A percentile compares a stretch with the other conserved stretches of the same genome.
phyloP scores from a whole-genome alignment of 2,888 invertebrate genomes.

The Caenorhabditis sp. region DNA sequence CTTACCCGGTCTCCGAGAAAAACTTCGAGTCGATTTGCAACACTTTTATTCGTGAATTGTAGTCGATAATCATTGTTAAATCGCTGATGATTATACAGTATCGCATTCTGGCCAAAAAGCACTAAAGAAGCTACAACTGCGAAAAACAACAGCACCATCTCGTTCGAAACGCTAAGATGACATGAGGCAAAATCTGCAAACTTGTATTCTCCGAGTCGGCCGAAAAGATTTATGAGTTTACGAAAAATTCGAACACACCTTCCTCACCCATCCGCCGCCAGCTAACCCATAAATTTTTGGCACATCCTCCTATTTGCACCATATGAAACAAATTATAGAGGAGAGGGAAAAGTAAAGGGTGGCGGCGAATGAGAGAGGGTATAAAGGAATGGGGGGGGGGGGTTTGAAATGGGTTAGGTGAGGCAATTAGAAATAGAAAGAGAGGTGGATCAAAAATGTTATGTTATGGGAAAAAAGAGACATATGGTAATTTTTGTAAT shows the following conservation, averaged over 20 bases:
- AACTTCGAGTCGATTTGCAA: slow-evolving; percentile 31
- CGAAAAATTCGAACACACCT: not conserved
- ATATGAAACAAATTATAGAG: not conserved
- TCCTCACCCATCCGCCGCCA: not conserved
- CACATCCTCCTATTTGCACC: not conserved
- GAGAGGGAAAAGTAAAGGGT: too few species aligned
- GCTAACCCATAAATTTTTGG: not conserved
- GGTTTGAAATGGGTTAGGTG: not conserved
- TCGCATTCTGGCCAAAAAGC: not conserved
- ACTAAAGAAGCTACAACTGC: not conserved
- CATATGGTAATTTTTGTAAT: not conserved
- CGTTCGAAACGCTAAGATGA: not conserved
- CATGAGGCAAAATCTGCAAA: slow-evolving; percentile 9
- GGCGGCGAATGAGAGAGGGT: not conserved
- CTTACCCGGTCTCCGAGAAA: slow-evolving; percentile 43
- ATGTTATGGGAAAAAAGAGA: not conserved
- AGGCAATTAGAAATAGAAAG: not conserved
- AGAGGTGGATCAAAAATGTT: not conserved
- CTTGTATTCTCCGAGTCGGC: slow-evolving; percentile 9
- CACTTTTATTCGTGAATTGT: slow-evolving; percentile 30
- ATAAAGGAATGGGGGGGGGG: not conserved
- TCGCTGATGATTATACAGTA: not conserved
- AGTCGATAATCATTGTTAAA: not conserved
- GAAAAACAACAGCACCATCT: not conserved
- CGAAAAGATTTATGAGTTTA: slow-evolving; percentile 9